A percentile compares a stretch with the other conserved stretches of the same genome.
These are phyloP conservation scores for Xestia sexstrigata DNA, from an alignment of 2,888 invertebrate genomes.

Conservation along the genomic window DNA sequence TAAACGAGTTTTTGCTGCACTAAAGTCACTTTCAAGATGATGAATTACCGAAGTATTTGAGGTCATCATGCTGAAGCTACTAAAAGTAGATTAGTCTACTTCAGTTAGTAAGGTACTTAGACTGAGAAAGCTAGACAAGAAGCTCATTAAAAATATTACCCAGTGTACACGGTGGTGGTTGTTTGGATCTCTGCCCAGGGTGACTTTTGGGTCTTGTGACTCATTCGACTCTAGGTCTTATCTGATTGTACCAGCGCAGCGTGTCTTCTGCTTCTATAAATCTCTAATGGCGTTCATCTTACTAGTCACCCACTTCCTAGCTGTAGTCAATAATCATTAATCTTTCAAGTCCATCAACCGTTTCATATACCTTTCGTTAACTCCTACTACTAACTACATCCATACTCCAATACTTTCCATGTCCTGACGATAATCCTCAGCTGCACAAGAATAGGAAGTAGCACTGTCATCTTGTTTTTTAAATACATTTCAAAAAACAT, in stretches of 20 bases:
- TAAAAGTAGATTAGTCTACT: constrained; percentile 16
- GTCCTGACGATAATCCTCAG: no score
- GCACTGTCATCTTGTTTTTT: not conserved
- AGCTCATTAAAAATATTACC: not conserved
- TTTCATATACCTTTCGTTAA: not conserved
- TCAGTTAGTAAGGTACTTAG: constrained; percentile 8
- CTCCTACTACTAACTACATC: not conserved
- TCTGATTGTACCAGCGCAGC: no score
- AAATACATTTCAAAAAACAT: not conserved
- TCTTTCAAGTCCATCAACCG: not conserved
- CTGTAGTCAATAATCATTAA: not conserved
- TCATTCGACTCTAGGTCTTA: not conserved
- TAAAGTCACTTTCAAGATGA: constrained; percentile 6
- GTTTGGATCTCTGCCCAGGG: not conserved
- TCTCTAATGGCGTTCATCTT: not conserved
- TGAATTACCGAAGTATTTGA: not conserved
- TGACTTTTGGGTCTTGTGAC: no score
- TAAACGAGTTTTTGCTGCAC: constrained; percentile 21
- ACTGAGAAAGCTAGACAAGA: not conserved
- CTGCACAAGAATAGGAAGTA: not conserved
- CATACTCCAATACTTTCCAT: no score
- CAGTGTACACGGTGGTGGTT: not conserved
- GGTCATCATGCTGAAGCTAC: not conserved
- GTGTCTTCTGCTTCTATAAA: not conserved
- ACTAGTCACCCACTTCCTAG: not conserved